These are phyloP conservation scores for Samia ricini DNA, from an alignment of 1,140 invertebrate genomes.

Conservation along the genomic window DNA sequence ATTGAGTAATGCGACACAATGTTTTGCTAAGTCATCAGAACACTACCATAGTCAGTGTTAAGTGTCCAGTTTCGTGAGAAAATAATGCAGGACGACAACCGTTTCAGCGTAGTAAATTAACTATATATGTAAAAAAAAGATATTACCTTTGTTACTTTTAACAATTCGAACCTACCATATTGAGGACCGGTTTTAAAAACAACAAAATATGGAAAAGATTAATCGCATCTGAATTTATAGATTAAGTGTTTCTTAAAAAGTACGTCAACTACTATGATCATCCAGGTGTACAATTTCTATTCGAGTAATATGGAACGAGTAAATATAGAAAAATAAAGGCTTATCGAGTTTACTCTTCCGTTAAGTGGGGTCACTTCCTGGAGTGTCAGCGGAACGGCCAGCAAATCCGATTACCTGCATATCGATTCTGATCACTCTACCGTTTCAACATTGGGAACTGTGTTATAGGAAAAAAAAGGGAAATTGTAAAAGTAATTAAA, in stretches of 20 bases:
- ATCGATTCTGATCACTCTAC: slow-evolving; percentile 42
- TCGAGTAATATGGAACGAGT: slow-evolving; percentile 40
- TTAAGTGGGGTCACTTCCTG: slow-evolving; percentile 58
- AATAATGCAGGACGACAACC: slow-evolving; percentile 29
- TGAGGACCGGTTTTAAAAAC: slow-evolving; percentile 19
- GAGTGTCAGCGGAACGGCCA: slow-evolving; percentile 40
- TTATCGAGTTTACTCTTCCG: slow-evolving; percentile 52
- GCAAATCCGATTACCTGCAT: slow-evolving; percentile 49
- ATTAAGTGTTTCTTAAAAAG: neutral
- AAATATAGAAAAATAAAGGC: slow-evolving; percentile 48
- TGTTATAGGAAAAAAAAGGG: slow-evolving; percentile 8
- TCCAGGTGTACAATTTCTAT: neutral
- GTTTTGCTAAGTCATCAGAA: slow-evolving; percentile 38
- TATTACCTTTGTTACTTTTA: slow-evolving; percentile 24
- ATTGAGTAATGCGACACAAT: slow-evolving; percentile 20
- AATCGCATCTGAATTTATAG: neutral
- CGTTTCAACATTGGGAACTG: slow-evolving; percentile 23
- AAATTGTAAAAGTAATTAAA: neutral
- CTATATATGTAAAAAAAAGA: slow-evolving; percentile 15
- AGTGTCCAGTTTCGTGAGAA: slow-evolving; percentile 33
- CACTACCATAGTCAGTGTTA: slow-evolving; percentile 29
- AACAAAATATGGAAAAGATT: slow-evolving; percentile 12
- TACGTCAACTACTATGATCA: neutral
- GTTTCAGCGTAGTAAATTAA: slow-evolving; percentile 20
- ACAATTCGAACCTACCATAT: slow-evolving; percentile 31